phyloP scores from a whole-genome alignment of 2,113 vertebrate species.

The Tor tambroides region DNA sequence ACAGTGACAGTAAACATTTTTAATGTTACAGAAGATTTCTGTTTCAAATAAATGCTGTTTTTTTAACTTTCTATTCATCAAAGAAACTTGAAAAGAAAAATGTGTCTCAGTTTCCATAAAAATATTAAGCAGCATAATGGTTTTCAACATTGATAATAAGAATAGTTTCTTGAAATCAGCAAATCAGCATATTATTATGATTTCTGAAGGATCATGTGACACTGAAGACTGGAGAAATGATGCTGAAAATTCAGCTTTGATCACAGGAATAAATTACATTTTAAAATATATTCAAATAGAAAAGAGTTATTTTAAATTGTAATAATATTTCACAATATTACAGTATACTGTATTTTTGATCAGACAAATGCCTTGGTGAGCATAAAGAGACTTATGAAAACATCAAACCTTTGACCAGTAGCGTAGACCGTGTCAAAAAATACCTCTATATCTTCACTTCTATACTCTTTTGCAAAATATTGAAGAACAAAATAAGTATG shows the following conservation, averaged over 20 bases:
- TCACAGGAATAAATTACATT: neutral
- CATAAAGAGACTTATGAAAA: neutral
- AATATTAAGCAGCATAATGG: neutral
- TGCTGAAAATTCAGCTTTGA: neutral
- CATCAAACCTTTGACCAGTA: neutral
- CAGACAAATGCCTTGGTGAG: neutral
- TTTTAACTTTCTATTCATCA: too few relatives aligned
- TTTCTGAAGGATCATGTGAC: neutral
- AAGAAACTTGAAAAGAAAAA: too few relatives aligned
- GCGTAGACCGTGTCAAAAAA: neutral
- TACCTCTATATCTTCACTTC: neutral
- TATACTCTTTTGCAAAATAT: neutral
- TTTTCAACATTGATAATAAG: neutral
- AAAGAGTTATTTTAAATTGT: neutral
- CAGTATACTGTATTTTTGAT: neutral
- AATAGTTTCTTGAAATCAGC: neutral
- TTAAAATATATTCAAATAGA: neutral
- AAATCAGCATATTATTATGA: neutral
- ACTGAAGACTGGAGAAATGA: neutral
- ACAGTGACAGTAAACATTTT: neutral
- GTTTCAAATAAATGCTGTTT: neutral
- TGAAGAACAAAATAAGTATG: conserved; percentile 14
- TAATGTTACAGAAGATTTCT: neutral
- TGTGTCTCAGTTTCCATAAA: neutral
- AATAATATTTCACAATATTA: neutral